Evolutionary conservation across 37 sponge, comb jelly and placozoan genomes (phyloP), one percentile per base, ranked within the genome.

Genomic region (Bolinopsis microptera): DNA sequence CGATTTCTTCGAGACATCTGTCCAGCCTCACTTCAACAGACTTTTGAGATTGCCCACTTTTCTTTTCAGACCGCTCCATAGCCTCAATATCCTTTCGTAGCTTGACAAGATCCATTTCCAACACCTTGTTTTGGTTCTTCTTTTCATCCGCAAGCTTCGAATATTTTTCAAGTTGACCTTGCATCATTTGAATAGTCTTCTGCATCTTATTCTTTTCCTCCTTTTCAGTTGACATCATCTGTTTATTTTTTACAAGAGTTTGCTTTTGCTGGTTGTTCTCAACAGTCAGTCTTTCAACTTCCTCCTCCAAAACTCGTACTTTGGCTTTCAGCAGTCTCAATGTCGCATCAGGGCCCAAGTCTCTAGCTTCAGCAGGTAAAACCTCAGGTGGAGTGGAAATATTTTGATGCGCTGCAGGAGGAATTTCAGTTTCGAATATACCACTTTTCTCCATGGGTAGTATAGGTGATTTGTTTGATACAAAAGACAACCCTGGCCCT

Each of bases 231-330:
- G 90, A 28, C 24, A 41, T 22, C 8, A n/a, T 22, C 36, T 86
- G 41, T 26, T 86, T 86, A 21, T 21, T 18, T 40, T 86, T 86
- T n/a, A 21, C 36, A 22, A 41, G 22, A 16, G 61, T 39, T 86
- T 86, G 90, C 2, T 39, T 86, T 23, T 41, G 90, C 30, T 93
- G 70, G n/a, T 69, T 95, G 92, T 83, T 86, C 39, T 99, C 96
- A 30, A 93, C 93, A 39, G 93, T 94, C 27, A 96, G 88, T 38
- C 95, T 68, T 69, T 99, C 99, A 82, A 99, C 93, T 68, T 99
- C 99, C 68, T 99, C 99, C 69, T 99, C 95, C 95, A 96, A 93
- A 38, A 99, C 99, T 69, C 96, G 82, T 32, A 99, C 92, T 69
- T 99, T 99, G 23, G 99, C 98, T 83, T 98, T 98, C 69, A 98